Percentiles rank a stretch among this genome's conserved stretches.
Conservation (phyloP, 2,888 invertebrate species). For the Pollenia angustigena region DNA sequence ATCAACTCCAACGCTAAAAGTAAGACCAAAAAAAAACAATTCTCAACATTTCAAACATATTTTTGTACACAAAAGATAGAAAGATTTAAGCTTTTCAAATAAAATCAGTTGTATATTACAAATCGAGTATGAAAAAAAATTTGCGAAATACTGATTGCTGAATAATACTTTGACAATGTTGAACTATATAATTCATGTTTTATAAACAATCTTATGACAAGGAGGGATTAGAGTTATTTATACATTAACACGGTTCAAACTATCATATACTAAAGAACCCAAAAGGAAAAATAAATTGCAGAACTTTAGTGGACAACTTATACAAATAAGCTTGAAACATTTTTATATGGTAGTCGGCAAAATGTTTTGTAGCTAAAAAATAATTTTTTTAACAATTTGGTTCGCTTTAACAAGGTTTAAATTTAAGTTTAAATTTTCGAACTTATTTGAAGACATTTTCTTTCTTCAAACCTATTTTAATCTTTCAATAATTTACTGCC, state of each 20-base stretch:
- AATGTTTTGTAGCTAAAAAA: no score
- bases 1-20: slow-evolving; percentile 72
- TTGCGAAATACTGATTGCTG: slow-evolving; percentile 56
- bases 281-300: slow-evolving; percentile 1
- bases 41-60: slow-evolving; percentile 44
- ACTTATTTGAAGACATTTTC: no score
- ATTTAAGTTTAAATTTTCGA: no score
- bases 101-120: slow-evolving; percentile 24
- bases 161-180: slow-evolving; percentile 67
- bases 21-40: slow-evolving; percentile 21
- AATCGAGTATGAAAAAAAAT: slow-evolving; percentile 37
- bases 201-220: slow-evolving; percentile 54
- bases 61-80: slow-evolving; percentile 32
- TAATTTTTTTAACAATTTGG: no score
- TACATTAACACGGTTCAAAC: background rate
- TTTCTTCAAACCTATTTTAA: no score
- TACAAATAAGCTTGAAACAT: no score
- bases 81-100: slow-evolving; percentile 54
- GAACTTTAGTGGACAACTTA: background rate
- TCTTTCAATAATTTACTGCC: no score
- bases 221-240: slow-evolving; percentile 53
- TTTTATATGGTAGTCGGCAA: no score
- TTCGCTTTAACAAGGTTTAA: no score
- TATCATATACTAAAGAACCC: slow-evolving; percentile 1
- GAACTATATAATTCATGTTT: slow-evolving; percentile 70